Conservation (phyloP, 2,888 invertebrate species). For the Leptinotarsa juncta region DNA sequence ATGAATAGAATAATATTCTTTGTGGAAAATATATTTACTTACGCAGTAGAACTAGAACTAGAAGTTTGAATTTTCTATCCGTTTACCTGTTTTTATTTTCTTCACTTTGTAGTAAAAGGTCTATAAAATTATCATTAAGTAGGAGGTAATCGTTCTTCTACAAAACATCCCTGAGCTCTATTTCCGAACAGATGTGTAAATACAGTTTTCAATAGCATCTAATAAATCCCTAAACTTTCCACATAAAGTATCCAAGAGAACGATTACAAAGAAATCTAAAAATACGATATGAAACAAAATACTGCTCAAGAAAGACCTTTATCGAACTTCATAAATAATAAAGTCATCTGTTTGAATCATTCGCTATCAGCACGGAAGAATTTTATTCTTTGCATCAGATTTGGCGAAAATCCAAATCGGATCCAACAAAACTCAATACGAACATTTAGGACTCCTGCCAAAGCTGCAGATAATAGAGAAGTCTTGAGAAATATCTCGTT, state of each 20-base stretch:
- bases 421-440: constrained; percentile 28
- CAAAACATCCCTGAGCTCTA: no score
- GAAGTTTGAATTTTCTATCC: no score
- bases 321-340: constrained; percentile 41
- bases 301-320: constrained; percentile 28
- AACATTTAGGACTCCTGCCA: constrained; percentile 37
- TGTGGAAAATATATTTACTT: no score
- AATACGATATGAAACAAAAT: constrained; percentile 34
- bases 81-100: no score
- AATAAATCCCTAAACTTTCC: constrained; percentile 25
- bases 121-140: no score
- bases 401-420: constrained; percentile 20
- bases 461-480: constrained; percentile 43
- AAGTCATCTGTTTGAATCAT: constrained; percentile 34
- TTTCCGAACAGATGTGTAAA: constrained; percentile 17
- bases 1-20: no score
- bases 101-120: no score
- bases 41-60: no score
- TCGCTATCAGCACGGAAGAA: constrained; percentile 35
- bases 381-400: constrained; percentile 9
- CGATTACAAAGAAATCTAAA: constrained; percentile 25
- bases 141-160: no score
- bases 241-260: constrained; percentile 22
- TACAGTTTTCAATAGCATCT: constrained; percentile 18
- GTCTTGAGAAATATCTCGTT: constrained; percentile 26